phyloP scores from a whole-genome alignment of 2,888 invertebrate genomes.

The Anthrax anthrax region DNA sequence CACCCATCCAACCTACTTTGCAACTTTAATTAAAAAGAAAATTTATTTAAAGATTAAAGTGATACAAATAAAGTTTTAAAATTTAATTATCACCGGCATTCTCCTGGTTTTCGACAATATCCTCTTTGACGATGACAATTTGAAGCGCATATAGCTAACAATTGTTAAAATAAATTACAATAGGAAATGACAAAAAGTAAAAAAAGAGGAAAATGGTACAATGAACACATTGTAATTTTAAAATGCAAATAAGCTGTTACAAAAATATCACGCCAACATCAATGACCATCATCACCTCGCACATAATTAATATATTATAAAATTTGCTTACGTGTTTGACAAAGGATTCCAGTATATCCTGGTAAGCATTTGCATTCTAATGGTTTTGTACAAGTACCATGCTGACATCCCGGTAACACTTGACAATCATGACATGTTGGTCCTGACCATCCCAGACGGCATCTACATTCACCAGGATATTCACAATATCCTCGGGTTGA shows the following conservation, averaged over 20 bases:
- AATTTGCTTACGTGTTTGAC: constrained; percentile 58
- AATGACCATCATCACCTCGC: too few relatives aligned
- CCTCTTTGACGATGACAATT: constrained; percentile 75
- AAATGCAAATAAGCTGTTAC: not conserved
- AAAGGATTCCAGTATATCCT: constrained; percentile 81
- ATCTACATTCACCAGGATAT: constrained; percentile 73
- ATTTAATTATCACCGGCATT: constrained; percentile 45
- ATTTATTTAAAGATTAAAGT: too few relatives aligned
- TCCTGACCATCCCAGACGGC: constrained; percentile 83
- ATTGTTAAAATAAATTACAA: too few relatives aligned
- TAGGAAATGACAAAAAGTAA: not conserved
- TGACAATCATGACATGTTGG: constrained; percentile 74
- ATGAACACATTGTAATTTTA: constrained; percentile 3
- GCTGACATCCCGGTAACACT: constrained; percentile 77
- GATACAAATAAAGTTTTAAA: not conserved
- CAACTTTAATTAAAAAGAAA: constrained; percentile 45
- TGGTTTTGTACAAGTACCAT: constrained; percentile 79
- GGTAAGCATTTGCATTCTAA: constrained; percentile 80
- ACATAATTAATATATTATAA: not conserved
- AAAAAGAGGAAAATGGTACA: not conserved
- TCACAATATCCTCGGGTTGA: constrained; percentile 75
- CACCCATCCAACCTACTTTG: constrained; percentile 79
- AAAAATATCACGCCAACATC: not conserved
- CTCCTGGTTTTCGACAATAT: constrained; percentile 64
- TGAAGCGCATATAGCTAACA: constrained; percentile 62